Conservation (phyloP, 2,888 invertebrate genomes). For the Sesia bembeciformis region DNA sequence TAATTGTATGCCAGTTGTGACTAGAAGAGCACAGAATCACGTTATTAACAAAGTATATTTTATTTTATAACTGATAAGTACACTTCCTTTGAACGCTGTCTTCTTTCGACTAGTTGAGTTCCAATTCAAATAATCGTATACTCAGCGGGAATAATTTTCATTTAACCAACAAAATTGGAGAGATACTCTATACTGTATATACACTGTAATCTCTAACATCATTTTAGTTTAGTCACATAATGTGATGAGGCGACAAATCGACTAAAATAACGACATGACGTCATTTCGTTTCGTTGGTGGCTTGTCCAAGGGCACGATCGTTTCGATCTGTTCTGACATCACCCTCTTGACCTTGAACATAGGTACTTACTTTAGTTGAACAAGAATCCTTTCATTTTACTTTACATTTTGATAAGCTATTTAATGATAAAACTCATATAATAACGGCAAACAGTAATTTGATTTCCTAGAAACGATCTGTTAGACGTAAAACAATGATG, state of each 20-base stretch:
- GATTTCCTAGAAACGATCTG: too few species aligned
- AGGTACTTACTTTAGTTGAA: too few species aligned
- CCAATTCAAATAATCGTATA: conserved; percentile 18
- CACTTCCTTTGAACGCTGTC: neutral
- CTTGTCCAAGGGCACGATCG: conserved; percentile 35
- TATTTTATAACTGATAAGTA: neutral
- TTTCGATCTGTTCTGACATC: conserved; percentile 25
- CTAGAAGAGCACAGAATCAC: neutral
- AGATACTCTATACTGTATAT: neutral
- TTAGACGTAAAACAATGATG: too few species aligned
- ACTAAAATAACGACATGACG: conserved; percentile 51
- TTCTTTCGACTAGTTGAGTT: neutral
- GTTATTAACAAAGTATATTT: neutral
- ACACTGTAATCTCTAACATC: neutral
- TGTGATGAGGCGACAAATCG: conserved; percentile 27
- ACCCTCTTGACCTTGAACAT: conserved; percentile 6
- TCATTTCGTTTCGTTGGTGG: conserved; percentile 26
- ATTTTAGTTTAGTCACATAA: conserved; percentile 17
- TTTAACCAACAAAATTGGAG: conserved; percentile 14
- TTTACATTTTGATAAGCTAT: too few species aligned
- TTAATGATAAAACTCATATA: too few species aligned
- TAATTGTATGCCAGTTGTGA: neutral
- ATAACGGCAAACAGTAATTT: too few species aligned
- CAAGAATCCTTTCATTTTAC: too few species aligned
- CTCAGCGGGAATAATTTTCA: conserved; percentile 28